Percentiles rank a stretch among this genome's conserved stretches.
Evolutionary conservation across 1,140 invertebrate species (phyloP).

Genomic region (Orussus abietinus): DNA sequence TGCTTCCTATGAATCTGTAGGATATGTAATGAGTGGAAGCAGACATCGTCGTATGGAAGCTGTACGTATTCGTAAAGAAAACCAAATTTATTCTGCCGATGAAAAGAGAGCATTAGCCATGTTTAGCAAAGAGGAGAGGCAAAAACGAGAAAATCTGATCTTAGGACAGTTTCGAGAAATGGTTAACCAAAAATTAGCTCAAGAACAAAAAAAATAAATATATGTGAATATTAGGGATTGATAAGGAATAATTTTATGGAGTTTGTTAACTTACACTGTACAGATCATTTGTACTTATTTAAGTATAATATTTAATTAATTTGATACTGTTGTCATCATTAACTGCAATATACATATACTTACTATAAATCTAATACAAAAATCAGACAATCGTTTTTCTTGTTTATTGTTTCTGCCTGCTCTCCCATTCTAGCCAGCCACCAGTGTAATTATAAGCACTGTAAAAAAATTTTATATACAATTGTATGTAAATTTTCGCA

Average conservation of each 20-base stretch:
- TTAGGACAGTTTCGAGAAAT: conserved; percentile 93
- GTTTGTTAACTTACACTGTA: conserved; percentile 11
- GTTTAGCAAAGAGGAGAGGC: conserved; percentile 96
- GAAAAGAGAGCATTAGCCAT: conserved; percentile 96
- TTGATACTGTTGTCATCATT: background rate
- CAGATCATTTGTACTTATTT: conserved; percentile 8
- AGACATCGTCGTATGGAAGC: conserved; percentile 99
- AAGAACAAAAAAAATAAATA: conserved; percentile 52
- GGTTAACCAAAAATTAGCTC: conserved; percentile 67
- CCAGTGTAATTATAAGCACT: conserved; percentile 46
- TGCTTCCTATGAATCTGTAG: conserved; percentile 87
- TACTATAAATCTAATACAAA: background rate
- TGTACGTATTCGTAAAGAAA: conserved; percentile 97
- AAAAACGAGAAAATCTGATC: conserved; percentile 94
- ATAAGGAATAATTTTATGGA: conserved; percentile 3
- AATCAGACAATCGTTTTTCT: conserved; percentile 4
- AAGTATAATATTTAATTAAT: background rate
- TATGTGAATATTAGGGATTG: conserved; percentile 9
- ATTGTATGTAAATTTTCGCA: background rate
- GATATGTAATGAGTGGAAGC: conserved; percentile 98
- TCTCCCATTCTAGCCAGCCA: conserved; percentile 48
- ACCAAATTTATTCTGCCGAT: conserved; percentile 99
- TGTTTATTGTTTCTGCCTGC: conserved; percentile 24
- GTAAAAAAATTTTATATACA: conserved; percentile 18
- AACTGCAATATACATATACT: conserved; percentile 2